A percentile compares a stretch with the other conserved stretches of the same genome.
Evolutionary conservation across 2,797 vertebrate species (phyloP).

Genomic region (Intellagama lesueurii): DNA sequence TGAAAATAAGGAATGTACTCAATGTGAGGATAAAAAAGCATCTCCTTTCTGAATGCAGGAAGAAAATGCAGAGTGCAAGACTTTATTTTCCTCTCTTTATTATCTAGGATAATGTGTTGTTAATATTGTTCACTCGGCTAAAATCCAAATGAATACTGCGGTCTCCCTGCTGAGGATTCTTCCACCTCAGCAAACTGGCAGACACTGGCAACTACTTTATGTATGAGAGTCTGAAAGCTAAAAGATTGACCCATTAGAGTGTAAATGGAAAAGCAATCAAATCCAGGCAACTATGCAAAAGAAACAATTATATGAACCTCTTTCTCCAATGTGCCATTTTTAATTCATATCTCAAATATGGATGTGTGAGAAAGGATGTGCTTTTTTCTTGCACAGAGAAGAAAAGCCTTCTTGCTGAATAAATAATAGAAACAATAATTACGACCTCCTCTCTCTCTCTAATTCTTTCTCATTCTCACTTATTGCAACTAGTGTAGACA

Average conservation of each 20-base stretch:
- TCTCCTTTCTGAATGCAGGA: neutral
- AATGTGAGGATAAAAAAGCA: neutral
- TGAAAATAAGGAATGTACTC: neutral
- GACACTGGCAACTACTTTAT: neutral
- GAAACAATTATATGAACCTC: neutral
- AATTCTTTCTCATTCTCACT: too few species aligned
- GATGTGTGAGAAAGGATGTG: neutral
- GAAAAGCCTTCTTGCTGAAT: neutral
- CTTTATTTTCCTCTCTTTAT: accelerated
- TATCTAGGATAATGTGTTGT: neutral
- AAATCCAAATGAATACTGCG: neutral
- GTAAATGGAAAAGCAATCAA: slow-evolving; percentile 33
- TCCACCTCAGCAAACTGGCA: slow-evolving; percentile 44
- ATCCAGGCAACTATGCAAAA: slow-evolving; percentile 3
- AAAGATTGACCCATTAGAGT: slow-evolving; percentile 2
- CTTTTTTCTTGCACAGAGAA: neutral
- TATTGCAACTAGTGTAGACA: too few species aligned
- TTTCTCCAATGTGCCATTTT: neutral
- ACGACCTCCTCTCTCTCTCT: too few species aligned
- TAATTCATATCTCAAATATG: neutral
- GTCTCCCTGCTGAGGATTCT: slow-evolving; percentile 26
- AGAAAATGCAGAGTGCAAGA: neutral
- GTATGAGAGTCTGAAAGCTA: slow-evolving; percentile 17
- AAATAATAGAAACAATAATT: neutral
- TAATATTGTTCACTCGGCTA: slow-evolving; percentile 5